Base-by-base conservation (phyloP, 2,797 vertebrate genomes). In the Pseudopleuronectes americanus region DNA sequence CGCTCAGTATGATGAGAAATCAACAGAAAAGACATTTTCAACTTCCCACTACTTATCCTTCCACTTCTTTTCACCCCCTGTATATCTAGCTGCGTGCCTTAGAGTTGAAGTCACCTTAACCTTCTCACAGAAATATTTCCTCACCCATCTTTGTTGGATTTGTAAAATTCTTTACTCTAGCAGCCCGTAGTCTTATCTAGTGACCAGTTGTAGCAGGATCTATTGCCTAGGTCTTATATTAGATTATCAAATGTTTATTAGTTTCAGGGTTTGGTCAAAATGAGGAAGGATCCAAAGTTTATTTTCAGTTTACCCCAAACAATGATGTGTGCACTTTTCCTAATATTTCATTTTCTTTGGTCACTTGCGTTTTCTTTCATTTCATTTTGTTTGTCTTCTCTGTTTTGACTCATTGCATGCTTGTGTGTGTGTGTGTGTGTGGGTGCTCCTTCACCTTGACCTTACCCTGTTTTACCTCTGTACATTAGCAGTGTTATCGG, bases 401-500 rank as follows among this genome's bases (percentile, higher is more conserved):
- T 8, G 19, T 48, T 55, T 62, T n/a, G 28, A 51, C 33, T 57
- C 58, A 48, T 53, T 49, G 51, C 48, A 66, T 63, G 62, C 19
- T 58, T n/a, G 21, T 60, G 7, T 31, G 38, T 41, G 38, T 16
- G 10, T 41, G 14, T 41, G 3, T 41, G 9, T 41, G 12, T 14
- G 38, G 38, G 21, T 22, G 63, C 65, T 71, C 57, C 31, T 72
- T 70, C 63, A 64, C 47, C 19, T 33, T 59, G 73, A 71, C 55
- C 1, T 4, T 33, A 49, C 17, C 48, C 43, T 49, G 62, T 48
- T 54, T 43, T 33, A 24, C 31, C 33, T 57, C 26, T 2, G 28
- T 17, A 49, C 22, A 23, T 23, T 5, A 55, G 3, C 6, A 38
- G 41, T 17, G 4, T 45, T 41, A 19, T 24, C 8, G 41, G 24